Conservation (phyloP, 2,797 vertebrate genomes). For the Setipinna tenuifilis region DNA sequence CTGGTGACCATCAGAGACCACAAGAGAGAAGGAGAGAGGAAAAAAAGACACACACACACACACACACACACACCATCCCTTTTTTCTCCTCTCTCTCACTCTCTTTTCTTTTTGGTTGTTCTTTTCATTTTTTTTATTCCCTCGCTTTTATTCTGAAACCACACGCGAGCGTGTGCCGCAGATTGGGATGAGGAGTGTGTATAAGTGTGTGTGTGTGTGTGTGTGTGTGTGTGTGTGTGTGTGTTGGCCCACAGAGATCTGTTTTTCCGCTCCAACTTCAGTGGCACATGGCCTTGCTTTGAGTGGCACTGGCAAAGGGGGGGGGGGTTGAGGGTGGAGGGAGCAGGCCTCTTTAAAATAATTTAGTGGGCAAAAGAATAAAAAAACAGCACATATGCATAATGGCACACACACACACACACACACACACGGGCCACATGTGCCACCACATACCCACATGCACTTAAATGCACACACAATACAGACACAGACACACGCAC, state of each 20-base stretch:
- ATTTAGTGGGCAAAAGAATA: not conserved
- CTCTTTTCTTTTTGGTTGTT: not conserved
- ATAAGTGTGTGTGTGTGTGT: not conserved
- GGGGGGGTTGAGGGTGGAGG: not conserved
- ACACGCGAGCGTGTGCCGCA: not conserved
- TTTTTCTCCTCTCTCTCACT: not conserved
- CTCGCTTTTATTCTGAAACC: not conserved
- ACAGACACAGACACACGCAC: no score
- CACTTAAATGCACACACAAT: not conserved
- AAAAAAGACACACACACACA: slow-evolving; percentile 15
- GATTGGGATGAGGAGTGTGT: not conserved
- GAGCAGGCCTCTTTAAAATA: not conserved
- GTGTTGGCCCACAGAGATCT: slow-evolving; percentile 51
- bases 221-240: not conserved
- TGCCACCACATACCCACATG: not conserved
- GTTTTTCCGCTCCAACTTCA: slow-evolving; percentile 35
- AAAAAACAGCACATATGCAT: no score
- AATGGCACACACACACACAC: no score
- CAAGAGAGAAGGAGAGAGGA: slow-evolving; percentile 46
- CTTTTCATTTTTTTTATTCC: not conserved
- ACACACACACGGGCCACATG: no score
- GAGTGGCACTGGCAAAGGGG: not conserved
- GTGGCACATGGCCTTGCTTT: slow-evolving; percentile 7
- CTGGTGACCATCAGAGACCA: slow-evolving; percentile 17
- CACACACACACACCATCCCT: not conserved